These are phyloP conservation scores for Tupiocoris notatus DNA, from an alignment of 2,888 invertebrate genomes.

Conservation along the genomic window DNA sequence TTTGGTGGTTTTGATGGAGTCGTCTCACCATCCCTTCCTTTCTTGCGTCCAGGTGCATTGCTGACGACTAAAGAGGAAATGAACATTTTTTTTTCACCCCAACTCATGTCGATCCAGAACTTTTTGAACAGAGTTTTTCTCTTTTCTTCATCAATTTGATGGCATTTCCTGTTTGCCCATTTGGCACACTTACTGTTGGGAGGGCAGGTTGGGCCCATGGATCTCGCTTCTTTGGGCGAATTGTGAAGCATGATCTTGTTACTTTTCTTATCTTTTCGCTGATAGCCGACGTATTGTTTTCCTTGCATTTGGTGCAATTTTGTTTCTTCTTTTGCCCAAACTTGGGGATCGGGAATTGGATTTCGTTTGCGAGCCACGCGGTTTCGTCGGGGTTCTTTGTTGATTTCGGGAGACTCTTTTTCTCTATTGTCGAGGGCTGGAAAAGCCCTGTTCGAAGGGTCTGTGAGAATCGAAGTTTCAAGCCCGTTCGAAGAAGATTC, in stretches of 20 bases:
- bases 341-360: conserved; percentile 1
- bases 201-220: conserved; percentile 7
- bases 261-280: conserved; percentile 21
- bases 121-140: background rate
- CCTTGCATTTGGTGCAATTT: conserved; percentile 24
- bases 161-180: conserved; percentile 7
- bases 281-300: background rate
- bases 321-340: conserved; percentile 16
- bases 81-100: conserved; percentile 19
- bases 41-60: background rate
- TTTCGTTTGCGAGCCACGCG: background rate
- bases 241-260: conserved; percentile 4
- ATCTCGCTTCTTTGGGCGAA: background rate
- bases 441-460: background rate
- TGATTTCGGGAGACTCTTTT: background rate
- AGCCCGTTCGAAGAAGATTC: background rate
- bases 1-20: background rate
- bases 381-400: background rate
- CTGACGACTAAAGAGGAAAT: conserved; percentile 11
- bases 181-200: conserved; percentile 1
- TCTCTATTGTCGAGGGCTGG: background rate
- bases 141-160: conserved; percentile 4
- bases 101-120: conserved; percentile 10
- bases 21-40: background rate
- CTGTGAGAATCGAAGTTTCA: background rate